These are phyloP conservation scores for Pogoniulus pusillus DNA, from an alignment of 2,797 vertebrate species.

Conservation along the genomic window DNA sequence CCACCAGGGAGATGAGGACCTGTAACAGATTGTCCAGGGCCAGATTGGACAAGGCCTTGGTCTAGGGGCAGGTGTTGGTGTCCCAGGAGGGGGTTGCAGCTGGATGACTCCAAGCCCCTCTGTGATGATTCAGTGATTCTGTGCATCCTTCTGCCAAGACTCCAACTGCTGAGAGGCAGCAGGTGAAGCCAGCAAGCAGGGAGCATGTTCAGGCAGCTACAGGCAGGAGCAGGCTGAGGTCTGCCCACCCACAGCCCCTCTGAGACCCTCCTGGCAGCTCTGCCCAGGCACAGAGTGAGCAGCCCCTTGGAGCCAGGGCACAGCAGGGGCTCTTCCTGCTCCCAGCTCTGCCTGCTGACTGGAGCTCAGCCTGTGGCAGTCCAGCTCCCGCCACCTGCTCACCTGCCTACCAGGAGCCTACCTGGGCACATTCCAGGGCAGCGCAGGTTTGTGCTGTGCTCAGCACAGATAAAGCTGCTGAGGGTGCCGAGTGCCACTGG, in stretches of 20 bases:
- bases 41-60: too few species aligned
- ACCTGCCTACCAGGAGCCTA: background rate
- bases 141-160: background rate
- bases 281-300: background rate
- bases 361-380: background rate
- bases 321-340: background rate
- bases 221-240: background rate
- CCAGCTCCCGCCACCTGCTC: background rate
- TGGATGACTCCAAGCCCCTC: too few species aligned
- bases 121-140: too few species aligned
- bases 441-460: background rate
- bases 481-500: rapidly evolving
- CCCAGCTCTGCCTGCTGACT: background rate
- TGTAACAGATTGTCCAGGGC: too few species aligned
- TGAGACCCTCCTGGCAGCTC: background rate
- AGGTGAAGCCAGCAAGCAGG: background rate
- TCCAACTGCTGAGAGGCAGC: background rate
- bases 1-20: too few species aligned
- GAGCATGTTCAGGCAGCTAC: background rate
- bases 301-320: background rate
- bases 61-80: too few species aligned
- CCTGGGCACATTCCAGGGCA: background rate
- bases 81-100: too few species aligned
- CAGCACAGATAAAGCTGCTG: background rate
- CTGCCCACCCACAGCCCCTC: background rate